Conservation (phyloP, 2,113 vertebrate species). For the Tachysurus vachellii region DNA sequence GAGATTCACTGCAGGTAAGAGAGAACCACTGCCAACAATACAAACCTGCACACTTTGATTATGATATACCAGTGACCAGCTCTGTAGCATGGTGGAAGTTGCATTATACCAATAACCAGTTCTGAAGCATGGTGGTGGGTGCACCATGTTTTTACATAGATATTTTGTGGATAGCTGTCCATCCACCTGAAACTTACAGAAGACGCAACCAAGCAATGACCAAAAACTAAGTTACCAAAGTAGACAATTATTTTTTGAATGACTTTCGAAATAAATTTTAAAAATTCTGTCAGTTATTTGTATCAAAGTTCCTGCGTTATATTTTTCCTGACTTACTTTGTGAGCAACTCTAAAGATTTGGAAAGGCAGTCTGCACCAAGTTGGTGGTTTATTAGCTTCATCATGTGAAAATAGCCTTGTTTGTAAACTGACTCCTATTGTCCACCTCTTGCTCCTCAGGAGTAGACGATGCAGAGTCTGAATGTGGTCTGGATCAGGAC, state of each 20-base stretch:
- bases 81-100: not conserved
- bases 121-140: not conserved
- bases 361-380: not conserved
- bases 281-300: not conserved
- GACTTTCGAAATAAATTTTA: not conserved
- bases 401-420: not conserved
- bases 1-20: conserved; percentile 78
- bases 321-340: not conserved
- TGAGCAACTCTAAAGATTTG: not conserved
- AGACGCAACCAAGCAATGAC: not conserved
- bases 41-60: not conserved
- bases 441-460: conserved; percentile 62
- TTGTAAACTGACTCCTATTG: not conserved
- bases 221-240: not conserved
- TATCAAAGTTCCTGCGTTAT: not conserved
- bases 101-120: not conserved
- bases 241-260: not conserved
- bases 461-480: conserved; percentile 85
- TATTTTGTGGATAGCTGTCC: not conserved
- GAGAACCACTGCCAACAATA: not conserved
- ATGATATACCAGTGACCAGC: not conserved
- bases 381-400: not conserved
- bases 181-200: not conserved
- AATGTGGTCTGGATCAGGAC: conserved; percentile 85
- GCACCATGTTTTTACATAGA: too few relatives aligned